Evolutionary conservation across 2,797 vertebrate species (phyloP).

Genomic region (Otus scops): DNA sequence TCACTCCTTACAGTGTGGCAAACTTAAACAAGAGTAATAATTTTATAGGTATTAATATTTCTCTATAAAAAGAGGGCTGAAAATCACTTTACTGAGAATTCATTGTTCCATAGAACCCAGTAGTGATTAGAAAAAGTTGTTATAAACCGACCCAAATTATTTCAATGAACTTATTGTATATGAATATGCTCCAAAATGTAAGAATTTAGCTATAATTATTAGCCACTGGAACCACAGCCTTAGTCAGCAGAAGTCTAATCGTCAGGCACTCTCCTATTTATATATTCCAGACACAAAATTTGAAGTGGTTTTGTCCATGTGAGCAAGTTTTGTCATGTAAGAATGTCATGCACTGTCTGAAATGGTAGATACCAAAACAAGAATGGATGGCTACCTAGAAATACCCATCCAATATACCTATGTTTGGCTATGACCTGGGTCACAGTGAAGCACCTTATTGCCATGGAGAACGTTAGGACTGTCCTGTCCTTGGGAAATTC

Average conservation of each 20-base stretch:
- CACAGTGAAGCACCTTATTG: not conserved
- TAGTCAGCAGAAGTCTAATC: not conserved
- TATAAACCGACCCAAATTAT: not conserved
- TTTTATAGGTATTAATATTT: not conserved
- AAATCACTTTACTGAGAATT: not conserved
- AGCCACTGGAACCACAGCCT: not conserved
- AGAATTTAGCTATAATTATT: not conserved
- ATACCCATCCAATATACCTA: not conserved
- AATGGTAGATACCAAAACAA: not conserved
- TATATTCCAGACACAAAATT: not conserved
- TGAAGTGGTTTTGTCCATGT: not conserved
- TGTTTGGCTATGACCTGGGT: not conserved
- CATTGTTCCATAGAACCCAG: not conserved
- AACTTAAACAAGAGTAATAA: not conserved
- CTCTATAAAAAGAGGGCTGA: not conserved
- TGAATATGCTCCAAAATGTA: not conserved
- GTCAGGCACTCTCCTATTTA: not conserved
- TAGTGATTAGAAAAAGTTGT: rapidly evolving
- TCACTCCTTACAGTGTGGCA: not conserved
- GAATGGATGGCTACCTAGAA: not conserved
- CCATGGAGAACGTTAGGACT: not conserved
- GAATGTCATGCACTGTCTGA: not conserved
- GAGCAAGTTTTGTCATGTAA: not conserved
- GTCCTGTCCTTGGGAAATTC: not conserved
- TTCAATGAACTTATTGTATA: not conserved